phyloP scores from a whole-genome alignment of 1,140 invertebrate genomes.

The Diachasma alloeum region DNA sequence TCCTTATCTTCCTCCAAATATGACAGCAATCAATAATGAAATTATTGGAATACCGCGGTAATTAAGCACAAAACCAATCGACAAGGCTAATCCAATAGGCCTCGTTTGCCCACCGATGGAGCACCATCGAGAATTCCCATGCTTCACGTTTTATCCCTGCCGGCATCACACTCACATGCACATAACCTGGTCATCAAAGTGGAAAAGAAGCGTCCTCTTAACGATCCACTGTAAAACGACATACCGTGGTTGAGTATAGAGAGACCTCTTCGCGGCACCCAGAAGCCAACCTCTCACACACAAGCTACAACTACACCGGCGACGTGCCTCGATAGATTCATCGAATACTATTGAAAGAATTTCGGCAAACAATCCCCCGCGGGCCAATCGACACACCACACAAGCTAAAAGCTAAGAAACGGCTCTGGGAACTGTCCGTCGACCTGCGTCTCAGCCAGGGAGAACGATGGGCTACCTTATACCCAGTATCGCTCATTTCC shows the following conservation, averaged over 20 bases:
- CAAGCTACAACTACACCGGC: constrained; percentile 40
- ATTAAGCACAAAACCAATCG: constrained; percentile 4
- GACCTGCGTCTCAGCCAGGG: constrained; percentile 53
- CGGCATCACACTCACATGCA: neutral
- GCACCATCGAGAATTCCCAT: neutral
- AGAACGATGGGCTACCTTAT: constrained; percentile 2
- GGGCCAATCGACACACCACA: constrained; percentile 58
- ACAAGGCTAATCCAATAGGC: neutral
- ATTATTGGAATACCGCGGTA: neutral
- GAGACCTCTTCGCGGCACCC: constrained; percentile 23
- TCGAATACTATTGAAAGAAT: constrained; percentile 67
- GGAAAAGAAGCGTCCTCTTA: constrained; percentile 22
- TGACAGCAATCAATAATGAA: too few species aligned
- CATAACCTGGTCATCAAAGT: neutral
- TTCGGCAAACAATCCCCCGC: constrained; percentile 58
- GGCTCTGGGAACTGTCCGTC: constrained; percentile 53
- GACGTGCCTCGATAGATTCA: constrained; percentile 66
- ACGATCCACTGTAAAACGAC: constrained; percentile 48
- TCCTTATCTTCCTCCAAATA: too few species aligned
- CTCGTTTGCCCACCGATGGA: neutral
- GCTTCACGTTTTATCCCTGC: neutral
- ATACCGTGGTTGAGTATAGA: constrained; percentile 40
- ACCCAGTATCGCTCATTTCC: constrained; percentile 25
- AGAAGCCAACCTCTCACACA: constrained; percentile 2
- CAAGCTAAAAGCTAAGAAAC: neutral